A percentile compares a stretch with the other conserved stretches of the same genome.
These are phyloP conservation scores for Accipiter cooperii DNA, from an alignment of 2,113 vertebrate genomes.

Conservation along the genomic window DNA sequence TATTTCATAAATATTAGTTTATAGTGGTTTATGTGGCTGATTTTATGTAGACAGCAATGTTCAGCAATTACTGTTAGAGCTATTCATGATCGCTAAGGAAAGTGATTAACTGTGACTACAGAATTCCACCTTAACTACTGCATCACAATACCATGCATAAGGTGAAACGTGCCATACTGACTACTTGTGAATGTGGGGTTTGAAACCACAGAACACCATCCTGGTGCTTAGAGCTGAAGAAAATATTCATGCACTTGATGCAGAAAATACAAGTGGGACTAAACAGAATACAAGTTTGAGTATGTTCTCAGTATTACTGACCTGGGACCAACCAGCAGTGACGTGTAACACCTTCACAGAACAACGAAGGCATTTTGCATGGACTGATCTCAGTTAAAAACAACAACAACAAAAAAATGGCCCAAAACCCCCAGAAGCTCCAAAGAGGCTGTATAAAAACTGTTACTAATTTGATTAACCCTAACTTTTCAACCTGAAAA, in stretches of 20 bases:
- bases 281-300: rapidly evolving
- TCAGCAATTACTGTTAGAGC: neutral
- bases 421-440: neutral
- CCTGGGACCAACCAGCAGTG: neutral
- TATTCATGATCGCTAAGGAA: neutral
- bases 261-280: neutral
- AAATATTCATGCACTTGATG: neutral
- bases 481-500: neutral
- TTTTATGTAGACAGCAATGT: neutral
- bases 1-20: neutral
- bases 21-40: neutral
- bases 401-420: too few relatives aligned
- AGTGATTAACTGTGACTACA: neutral
- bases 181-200: rapidly evolving
- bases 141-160: rapidly evolving
- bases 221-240: neutral
- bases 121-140: neutral
- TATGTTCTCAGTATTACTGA: neutral
- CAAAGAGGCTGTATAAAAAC: neutral
- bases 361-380: neutral
- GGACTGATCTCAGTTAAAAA: neutral
- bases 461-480: neutral
- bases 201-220: neutral
- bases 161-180: neutral
- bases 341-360: rapidly evolving